Percentiles rank a stretch among this genome's conserved stretches.
Evolutionary conservation across 2,113 vertebrate species (phyloP).

Genomic region (Hydrolagus affinis): DNA sequence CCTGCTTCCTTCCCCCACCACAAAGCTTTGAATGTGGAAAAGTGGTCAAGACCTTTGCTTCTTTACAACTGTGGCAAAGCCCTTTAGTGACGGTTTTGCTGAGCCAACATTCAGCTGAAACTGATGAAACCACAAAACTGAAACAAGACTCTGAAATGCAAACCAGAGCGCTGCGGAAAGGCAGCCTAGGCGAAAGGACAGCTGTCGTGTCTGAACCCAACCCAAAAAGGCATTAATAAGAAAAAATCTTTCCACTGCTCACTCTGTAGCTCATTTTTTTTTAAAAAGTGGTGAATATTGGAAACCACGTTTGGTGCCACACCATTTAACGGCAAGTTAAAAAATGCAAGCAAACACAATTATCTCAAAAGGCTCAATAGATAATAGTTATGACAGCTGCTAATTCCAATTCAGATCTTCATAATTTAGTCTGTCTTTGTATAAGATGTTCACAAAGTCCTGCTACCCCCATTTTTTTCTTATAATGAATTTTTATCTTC

Average conservation of each 20-base stretch:
- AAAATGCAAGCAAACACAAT: not conserved
- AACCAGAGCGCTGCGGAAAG: not conserved
- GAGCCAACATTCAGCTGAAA: not conserved
- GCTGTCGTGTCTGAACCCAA: constrained; percentile 15
- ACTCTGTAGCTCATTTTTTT: too few relatives aligned
- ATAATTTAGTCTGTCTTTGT: too few relatives aligned
- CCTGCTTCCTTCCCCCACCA: not conserved
- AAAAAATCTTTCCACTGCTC: constrained; percentile 9
- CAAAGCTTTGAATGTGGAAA: constrained; percentile 3
- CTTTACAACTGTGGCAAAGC: not conserved
- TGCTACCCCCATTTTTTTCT: too few relatives aligned
- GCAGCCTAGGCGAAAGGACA: not conserved
- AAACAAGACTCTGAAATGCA: constrained; percentile 26
- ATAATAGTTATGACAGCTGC: not conserved
- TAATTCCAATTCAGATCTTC: not conserved
- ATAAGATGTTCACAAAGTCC: too few relatives aligned
- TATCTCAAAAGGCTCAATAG: not conserved
- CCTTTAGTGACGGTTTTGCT: constrained; percentile 6
- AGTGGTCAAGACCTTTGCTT: not conserved
- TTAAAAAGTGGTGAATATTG: not conserved
- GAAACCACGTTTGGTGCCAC: not conserved
- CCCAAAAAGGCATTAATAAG: constrained; percentile 16
- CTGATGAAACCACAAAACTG: constrained; percentile 24
- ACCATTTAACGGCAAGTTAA: not conserved
- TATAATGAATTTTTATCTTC: too few relatives aligned